Evolutionary conservation across 2,888 invertebrate genomes (phyloP).

Genomic region (Chrysolina haemoptera): DNA sequence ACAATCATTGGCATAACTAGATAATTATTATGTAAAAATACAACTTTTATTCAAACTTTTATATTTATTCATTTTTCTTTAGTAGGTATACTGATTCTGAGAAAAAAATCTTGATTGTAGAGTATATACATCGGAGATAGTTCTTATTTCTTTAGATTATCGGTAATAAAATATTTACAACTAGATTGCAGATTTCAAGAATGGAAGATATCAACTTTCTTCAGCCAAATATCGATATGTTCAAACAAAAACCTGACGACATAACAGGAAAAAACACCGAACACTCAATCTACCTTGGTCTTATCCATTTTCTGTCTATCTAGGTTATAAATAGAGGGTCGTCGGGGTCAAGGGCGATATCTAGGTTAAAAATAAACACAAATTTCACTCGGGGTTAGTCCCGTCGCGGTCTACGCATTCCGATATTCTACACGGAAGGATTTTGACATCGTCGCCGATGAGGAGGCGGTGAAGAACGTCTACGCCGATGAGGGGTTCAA

Average conservation of each 20-base stretch:
- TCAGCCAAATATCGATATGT: slow-evolving; percentile 2
- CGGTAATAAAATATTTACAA: neutral
- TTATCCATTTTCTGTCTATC: slow-evolving; percentile 53
- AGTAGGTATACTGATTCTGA: too few relatives aligned
- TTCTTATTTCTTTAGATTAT: neutral
- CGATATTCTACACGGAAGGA: slow-evolving; percentile 18
- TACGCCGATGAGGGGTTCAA: slow-evolving; percentile 62
- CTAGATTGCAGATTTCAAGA: neutral
- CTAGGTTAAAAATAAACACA: slow-evolving; percentile 57
- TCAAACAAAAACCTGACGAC: slow-evolving; percentile 23
- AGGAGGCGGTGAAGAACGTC: slow-evolving; percentile 43
- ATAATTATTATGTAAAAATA: too few relatives aligned
- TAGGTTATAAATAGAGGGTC: slow-evolving; percentile 59
- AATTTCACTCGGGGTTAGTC: slow-evolving; percentile 50
- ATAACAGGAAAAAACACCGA: slow-evolving; percentile 50
- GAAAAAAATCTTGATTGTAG: too few relatives aligned
- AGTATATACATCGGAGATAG: too few relatives aligned
- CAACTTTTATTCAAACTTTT: too few relatives aligned
- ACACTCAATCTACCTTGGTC: slow-evolving; percentile 61
- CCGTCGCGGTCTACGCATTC: slow-evolving; percentile 16
- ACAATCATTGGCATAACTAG: too few relatives aligned
- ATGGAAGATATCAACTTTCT: neutral
- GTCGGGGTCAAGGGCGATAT: slow-evolving; percentile 60
- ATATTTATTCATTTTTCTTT: too few relatives aligned
- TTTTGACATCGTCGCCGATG: slow-evolving; percentile 20